Evolutionary conservation across 2,797 vertebrate genomes (phyloP), one percentile per base, ranked within the genome.

Genomic region (Microctenopoma lineatum): DNA sequence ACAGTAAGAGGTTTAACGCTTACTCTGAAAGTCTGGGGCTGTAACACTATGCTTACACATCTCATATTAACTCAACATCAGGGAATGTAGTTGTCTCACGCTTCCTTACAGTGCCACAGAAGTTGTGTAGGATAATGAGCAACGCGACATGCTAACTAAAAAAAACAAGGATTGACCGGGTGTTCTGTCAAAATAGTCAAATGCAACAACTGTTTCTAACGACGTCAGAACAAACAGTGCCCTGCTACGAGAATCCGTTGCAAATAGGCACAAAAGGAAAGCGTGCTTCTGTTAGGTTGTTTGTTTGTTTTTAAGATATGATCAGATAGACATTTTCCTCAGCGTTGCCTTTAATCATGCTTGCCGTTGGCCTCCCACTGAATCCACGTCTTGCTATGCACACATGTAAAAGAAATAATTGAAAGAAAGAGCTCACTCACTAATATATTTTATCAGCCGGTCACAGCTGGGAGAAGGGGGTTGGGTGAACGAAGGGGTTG

Each of bases 391-490:
- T 89, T 88, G 89, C 88, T 90, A 86, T 85, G 75, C 77, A 87
- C 73, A 87, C 76, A 87, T 74, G 77, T 83, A 83, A 89, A 77
- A 89, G 81, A 87, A 90, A 85, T 87, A 86, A 87, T 80, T 85
- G 88, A 81, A 87, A 77, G 81, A 87, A 82, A 87, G 71, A 86
- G 74, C 83, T 80, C 75, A 77, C 45, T 74, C 58, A 75, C 83
- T 90, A 89, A 90, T 90, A 85, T 86, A 86, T 58, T 77, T 92
- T 92, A 93, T 92, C 90, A 89, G 89, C 77, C 66, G 71, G 63
- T 63, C 87, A 82, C 90, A 92, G 91, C 85, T 84, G 65, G 80
- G 59, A 66, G 76, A 70, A 59, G 57, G 21, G 65, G 84, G 21
- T 75, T 75, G 41, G 65, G 70, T 78, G 66, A 81, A 79, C 68